Percentiles rank a stretch among this genome's conserved stretches.
phyloP scores from a whole-genome alignment of 2,113 vertebrate genomes.

The Ageneiosus marmoratus region DNA sequence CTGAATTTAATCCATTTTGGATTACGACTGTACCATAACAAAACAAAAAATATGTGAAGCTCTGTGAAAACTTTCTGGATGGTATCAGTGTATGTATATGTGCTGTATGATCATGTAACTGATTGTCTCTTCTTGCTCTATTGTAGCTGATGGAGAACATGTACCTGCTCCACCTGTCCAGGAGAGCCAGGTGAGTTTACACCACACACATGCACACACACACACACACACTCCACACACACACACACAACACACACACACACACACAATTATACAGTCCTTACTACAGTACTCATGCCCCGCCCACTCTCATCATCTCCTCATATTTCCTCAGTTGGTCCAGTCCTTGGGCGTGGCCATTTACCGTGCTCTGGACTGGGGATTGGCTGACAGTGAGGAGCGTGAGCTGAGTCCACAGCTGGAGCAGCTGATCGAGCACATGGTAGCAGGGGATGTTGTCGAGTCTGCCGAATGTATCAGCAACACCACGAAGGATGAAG shows the following conservation, averaged over 20 bases:
- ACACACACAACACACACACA: neutral
- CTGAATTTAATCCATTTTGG: no score
- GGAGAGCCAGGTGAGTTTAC: constrained; percentile 65
- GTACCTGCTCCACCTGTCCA: constrained; percentile 37
- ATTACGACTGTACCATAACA: no score
- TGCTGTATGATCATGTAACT: neutral
- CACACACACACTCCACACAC: neutral
- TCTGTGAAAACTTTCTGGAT: no score
- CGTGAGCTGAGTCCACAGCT: constrained; percentile 88
- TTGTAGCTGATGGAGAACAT: constrained; percentile 26
- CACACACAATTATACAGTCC: neutral
- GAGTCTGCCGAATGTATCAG: constrained; percentile 59
- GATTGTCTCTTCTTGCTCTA: neutral
- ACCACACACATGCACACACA: neutral
- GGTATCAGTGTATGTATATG: no score
- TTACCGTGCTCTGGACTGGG: constrained; percentile 95
- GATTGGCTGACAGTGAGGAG: constrained; percentile 90
- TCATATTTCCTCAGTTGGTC: constrained; percentile 78
- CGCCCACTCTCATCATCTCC: neutral
- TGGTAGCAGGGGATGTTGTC: constrained; percentile 77
- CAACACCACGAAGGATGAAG: constrained; percentile 77
- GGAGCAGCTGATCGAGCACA: constrained; percentile 91
- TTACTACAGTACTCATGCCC: neutral
- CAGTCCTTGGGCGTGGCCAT: constrained; percentile 90
- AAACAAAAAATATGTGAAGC: no score